phyloP scores from a whole-genome alignment of 2,797 vertebrate genomes.

The Melanotaenia pygmaea region DNA sequence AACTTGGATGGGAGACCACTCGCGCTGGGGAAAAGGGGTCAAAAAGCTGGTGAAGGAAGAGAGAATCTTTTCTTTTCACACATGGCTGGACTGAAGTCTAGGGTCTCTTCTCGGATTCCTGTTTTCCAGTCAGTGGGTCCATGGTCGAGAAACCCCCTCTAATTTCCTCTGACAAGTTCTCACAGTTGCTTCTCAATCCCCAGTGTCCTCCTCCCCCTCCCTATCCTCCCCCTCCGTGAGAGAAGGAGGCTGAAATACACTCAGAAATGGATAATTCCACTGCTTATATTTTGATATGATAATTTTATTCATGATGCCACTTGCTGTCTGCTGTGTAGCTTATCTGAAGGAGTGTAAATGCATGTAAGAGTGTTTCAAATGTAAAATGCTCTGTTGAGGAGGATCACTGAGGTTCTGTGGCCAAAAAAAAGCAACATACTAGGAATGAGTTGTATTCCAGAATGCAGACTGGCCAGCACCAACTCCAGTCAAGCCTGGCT shows the following conservation, averaged over 20 bases:
- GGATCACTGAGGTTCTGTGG: conserved; percentile 45
- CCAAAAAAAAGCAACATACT: conserved; percentile 64
- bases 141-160: conserved; percentile 59
- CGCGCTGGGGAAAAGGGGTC: conserved; percentile 23
- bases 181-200: conserved; percentile 68
- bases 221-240: not conserved
- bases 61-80: conserved; percentile 53
- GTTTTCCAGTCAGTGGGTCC: conserved; percentile 61
- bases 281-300: conserved; percentile 67
- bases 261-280: conserved; percentile 51
- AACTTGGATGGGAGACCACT: conserved; percentile 55
- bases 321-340: conserved; percentile 50
- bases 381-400: conserved; percentile 66
- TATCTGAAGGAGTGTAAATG: conserved; percentile 68
- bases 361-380: conserved; percentile 59
- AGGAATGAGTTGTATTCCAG: conserved; percentile 65
- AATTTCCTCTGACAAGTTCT: conserved; percentile 73
- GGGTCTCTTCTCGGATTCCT: conserved; percentile 57
- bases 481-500: conserved; percentile 68
- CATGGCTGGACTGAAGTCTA: conserved; percentile 47
- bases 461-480: conserved; percentile 53
- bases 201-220: conserved; percentile 38
- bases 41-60: conserved; percentile 24
- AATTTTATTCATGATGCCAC: conserved; percentile 74
- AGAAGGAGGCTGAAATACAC: conserved; percentile 28